Evolutionary conservation across 1,140 invertebrate genomes (phyloP).

Genomic region (Zaprionus davidi): DNA sequence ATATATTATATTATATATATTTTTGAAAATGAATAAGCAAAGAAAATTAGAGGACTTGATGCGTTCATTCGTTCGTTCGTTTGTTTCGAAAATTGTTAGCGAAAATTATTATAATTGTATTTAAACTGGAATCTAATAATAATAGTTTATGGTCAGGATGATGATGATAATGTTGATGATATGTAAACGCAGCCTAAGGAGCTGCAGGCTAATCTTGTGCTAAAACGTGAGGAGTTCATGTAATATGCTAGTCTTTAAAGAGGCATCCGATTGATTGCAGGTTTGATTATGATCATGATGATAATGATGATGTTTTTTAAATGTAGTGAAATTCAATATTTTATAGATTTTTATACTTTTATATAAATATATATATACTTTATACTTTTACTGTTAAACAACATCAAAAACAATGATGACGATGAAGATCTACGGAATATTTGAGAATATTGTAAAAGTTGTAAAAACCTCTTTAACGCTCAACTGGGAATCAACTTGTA

Average conservation of each 20-base stretch:
- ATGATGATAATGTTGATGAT: background rate
- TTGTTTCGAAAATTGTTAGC: slow-evolving; percentile 51
- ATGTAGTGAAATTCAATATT: slow-evolving; percentile 81
- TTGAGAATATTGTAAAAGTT: slow-evolving; percentile 69
- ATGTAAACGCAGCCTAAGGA: background rate
- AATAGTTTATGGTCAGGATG: slow-evolving; percentile 31
- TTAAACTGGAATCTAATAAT: slow-evolving; percentile 59
- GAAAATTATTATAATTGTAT: slow-evolving; percentile 57
- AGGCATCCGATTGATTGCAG: slow-evolving; percentile 48
- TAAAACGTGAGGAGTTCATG: slow-evolving; percentile 58
- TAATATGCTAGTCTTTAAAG: slow-evolving; percentile 76
- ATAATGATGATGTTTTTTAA: slow-evolving; percentile 66
- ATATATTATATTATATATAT: slow-evolving; percentile 40
- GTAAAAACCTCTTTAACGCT: slow-evolving; percentile 61
- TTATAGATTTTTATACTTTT: slow-evolving; percentile 83
- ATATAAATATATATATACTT: slow-evolving; percentile 82
- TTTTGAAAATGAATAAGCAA: slow-evolving; percentile 66
- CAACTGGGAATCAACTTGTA: slow-evolving; percentile 45
- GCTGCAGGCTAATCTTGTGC: slow-evolving; percentile 53
- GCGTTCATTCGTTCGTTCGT: slow-evolving; percentile 59
- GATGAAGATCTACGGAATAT: slow-evolving; percentile 36
- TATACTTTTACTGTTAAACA: slow-evolving; percentile 81
- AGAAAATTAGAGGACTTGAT: slow-evolving; percentile 59
- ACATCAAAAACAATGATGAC: slow-evolving; percentile 42
- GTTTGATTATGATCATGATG: slow-evolving; percentile 44